Base-by-base conservation (phyloP, 2,888 invertebrate species). In the Hydraecia micacea region DNA sequence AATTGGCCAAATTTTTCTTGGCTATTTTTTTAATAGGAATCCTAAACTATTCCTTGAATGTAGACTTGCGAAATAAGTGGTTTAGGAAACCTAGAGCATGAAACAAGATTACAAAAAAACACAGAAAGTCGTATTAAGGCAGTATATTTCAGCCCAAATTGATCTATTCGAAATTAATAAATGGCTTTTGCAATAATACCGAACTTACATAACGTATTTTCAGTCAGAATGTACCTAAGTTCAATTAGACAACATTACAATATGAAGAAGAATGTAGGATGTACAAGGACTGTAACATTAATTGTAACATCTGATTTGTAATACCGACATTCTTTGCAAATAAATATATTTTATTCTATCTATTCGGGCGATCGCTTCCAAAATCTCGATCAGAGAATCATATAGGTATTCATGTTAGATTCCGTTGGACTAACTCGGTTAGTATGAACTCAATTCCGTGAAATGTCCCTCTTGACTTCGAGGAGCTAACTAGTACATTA, bases 401-500 rank as follows among this genome's bases (percentile, higher is more conserved):
- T 76, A 74, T 74, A n/a, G n/a, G n/a, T n/a, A 85, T 85, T 86
- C 85, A 86, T 79, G 55, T 72, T 83, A 68, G 73, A 77, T 84
- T 68, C 69, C 65, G 63, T 77, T 73, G 80, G 67, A 75, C 76
- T 76, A 86, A 65, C 77, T 85, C 42, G 28, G 62, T 71, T 67
- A 73, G 67, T 67, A 75, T 80, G 70, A 77, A 75, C 85, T 84
- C 80, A 73, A 77, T 87, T 84, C 36, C 67, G 60, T 71, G 79
- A 68, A 70, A 74, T 86, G 55, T 71, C 65, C 74, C 73, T 74
- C 76, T 86, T 75, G 80, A 75, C 73, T 86, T 77, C 58, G 62
- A 77, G 62, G 71, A 86, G 87, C 62, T 79, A 76, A 76, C 80
- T 72, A 58, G 62, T 42, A 39, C 46, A 77, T 85, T 73, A 66